phyloP scores from a whole-genome alignment of 2,113 vertebrate species.

The Blennius ocellaris region DNA sequence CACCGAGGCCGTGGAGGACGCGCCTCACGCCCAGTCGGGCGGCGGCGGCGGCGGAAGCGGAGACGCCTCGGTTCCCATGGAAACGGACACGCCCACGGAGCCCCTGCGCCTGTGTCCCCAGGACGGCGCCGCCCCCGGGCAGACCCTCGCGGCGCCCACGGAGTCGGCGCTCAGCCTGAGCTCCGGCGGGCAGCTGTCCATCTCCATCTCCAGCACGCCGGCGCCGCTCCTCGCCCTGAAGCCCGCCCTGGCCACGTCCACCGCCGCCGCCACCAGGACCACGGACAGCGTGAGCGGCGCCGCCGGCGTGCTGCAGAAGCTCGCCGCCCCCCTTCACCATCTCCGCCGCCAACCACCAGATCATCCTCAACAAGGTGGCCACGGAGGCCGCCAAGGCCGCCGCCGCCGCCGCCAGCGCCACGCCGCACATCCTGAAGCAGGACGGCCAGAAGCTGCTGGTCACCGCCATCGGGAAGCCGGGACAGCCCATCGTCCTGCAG shows the following conservation, averaged over 20 bases:
- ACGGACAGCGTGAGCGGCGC: constrained; percentile 69
- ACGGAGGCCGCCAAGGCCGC: constrained; percentile 87
- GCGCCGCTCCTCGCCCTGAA: constrained; percentile 74
- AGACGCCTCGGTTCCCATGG: constrained; percentile 83
- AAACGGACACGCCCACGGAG: constrained; percentile 88
- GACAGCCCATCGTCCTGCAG: constrained; percentile 92
- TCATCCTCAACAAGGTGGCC: constrained; percentile 93
- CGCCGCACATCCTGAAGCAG: constrained; percentile 88
- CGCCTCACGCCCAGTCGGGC: constrained; percentile 88
- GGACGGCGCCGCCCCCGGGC: constrained; percentile 71
- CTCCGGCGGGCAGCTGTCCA: constrained; percentile 79
- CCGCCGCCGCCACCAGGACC: constrained; percentile 65
- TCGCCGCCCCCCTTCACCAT: constrained; percentile 89
- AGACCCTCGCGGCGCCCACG: constrained; percentile 73
- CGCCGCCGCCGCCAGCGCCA: constrained; percentile 36
- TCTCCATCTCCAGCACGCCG: constrained; percentile 60
- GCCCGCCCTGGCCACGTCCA: constrained; percentile 78
- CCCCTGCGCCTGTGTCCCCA: constrained; percentile 84
- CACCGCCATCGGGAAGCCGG: constrained; percentile 91
- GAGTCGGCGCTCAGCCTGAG: constrained; percentile 76
- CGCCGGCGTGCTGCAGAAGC: constrained; percentile 86
- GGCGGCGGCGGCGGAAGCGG: constrained; percentile 66
- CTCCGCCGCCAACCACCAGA: constrained; percentile 91
- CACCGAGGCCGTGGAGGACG: constrained; percentile 90
- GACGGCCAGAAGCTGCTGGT: constrained; percentile 96